Evolutionary conservation across 2,797 vertebrate genomes (phyloP).

Genomic region (Mionectes olivaceus): DNA sequence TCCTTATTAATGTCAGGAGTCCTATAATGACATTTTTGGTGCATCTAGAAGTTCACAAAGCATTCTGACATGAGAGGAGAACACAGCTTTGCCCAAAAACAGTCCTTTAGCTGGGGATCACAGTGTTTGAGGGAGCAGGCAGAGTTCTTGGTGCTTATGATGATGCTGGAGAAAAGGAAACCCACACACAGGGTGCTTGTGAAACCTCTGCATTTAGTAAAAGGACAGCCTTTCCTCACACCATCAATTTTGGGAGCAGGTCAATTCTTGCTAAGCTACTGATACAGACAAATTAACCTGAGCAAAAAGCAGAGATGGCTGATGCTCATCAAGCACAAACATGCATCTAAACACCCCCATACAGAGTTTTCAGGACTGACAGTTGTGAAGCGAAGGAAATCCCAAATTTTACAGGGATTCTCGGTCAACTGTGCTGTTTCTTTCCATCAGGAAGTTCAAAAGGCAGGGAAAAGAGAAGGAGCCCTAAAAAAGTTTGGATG

Average conservation of each 20-base stretch:
- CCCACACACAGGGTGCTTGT: neutral
- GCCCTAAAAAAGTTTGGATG: neutral
- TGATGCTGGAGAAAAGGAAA: neutral
- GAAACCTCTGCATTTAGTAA: neutral
- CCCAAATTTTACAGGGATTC: neutral
- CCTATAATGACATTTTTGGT: neutral
- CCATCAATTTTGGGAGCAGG: neutral
- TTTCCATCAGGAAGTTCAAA: neutral
- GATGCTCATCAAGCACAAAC: neutral
- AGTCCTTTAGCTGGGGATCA: neutral
- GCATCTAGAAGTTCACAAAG: neutral
- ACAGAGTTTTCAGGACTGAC: neutral
- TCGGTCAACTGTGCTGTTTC: neutral
- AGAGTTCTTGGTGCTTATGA: neutral
- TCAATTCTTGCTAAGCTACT: neutral
- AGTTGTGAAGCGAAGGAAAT: neutral
- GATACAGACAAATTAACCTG: neutral
- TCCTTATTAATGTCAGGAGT: neutral
- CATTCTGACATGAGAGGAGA: neutral
- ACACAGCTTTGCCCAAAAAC: neutral
- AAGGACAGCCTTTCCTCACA: neutral
- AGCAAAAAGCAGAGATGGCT: neutral
- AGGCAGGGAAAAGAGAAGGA: neutral
- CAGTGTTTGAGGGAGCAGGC: neutral
- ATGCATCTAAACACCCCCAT: neutral